phyloP scores from a whole-genome alignment of 2,797 vertebrate species.

The Hyperoplus immaculatus region DNA sequence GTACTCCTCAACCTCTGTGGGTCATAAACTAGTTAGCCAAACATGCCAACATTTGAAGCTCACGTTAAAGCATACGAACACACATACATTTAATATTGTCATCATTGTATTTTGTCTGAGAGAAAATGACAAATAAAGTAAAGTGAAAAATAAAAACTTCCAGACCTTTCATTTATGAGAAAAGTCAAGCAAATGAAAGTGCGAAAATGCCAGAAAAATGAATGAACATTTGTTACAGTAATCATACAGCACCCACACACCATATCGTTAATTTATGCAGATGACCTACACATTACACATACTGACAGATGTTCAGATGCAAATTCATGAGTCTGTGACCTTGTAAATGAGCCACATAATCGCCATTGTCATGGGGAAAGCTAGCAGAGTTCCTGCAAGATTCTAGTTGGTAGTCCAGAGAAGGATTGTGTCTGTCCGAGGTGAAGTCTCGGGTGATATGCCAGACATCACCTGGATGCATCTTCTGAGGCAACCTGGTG shows the following conservation, averaged over 20 bases:
- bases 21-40: too few relatives aligned
- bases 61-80: too few relatives aligned
- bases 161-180: background rate
- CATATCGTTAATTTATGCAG: constrained; percentile 62
- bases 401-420: background rate
- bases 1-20: too few relatives aligned
- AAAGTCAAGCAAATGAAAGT: background rate
- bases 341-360: constrained; percentile 64
- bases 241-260: constrained; percentile 25
- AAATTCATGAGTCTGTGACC: constrained; percentile 55
- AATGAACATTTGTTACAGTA: constrained; percentile 10
- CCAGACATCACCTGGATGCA: constrained; percentile 7
- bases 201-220: background rate
- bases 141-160: too few relatives aligned
- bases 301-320: constrained; percentile 61
- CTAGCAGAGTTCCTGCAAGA: background rate
- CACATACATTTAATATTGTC: too few relatives aligned
- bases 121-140: too few relatives aligned
- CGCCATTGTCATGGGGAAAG: constrained; percentile 30
- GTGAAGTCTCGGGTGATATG: constrained; percentile 23
- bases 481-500: constrained; percentile 2
- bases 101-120: too few relatives aligned
- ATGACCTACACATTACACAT: constrained; percentile 52
- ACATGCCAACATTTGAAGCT: background rate
- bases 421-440: background rate